Conservation (phyloP, 2,113 vertebrate genomes). For the Leucosticte australis region DNA sequence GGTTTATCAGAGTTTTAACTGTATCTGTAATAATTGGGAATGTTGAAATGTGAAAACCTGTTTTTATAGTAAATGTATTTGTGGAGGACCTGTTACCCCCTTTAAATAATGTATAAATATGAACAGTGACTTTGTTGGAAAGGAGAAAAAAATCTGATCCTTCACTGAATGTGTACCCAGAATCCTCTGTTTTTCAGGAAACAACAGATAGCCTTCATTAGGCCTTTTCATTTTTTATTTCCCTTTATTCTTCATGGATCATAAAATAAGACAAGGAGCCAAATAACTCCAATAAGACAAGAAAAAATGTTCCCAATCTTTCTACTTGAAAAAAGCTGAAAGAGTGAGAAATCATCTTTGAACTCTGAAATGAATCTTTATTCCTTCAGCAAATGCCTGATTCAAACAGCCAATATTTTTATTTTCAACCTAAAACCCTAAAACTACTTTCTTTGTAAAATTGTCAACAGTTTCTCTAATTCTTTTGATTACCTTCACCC, state of each 20-base stretch:
- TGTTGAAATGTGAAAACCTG: neutral
- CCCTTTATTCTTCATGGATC: neutral
- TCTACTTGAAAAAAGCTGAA: neutral
- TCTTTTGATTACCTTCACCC: neutral
- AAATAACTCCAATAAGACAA: neutral
- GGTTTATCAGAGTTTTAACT: neutral
- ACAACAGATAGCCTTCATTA: neutral
- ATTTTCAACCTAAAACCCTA: neutral
- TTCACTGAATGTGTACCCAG: neutral
- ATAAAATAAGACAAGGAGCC: neutral
- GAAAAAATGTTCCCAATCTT: neutral
- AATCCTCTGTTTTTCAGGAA: neutral
- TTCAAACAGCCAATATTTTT: neutral
- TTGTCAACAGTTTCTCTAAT: neutral
- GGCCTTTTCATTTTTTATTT: neutral
- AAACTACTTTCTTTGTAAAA: neutral
- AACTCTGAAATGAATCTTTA: neutral
- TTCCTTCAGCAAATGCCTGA: neutral
- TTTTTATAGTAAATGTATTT: neutral
- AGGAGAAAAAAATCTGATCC: neutral
- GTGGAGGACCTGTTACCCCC: neutral
- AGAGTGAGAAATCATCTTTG: neutral
- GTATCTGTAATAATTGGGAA: neutral
- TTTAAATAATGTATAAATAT: neutral
- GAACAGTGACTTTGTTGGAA: neutral